A percentile compares a stretch with the other conserved stretches of the same genome.
phyloP scores from a whole-genome alignment of 1,140 invertebrate genomes.

The Drosophila tristis region DNA sequence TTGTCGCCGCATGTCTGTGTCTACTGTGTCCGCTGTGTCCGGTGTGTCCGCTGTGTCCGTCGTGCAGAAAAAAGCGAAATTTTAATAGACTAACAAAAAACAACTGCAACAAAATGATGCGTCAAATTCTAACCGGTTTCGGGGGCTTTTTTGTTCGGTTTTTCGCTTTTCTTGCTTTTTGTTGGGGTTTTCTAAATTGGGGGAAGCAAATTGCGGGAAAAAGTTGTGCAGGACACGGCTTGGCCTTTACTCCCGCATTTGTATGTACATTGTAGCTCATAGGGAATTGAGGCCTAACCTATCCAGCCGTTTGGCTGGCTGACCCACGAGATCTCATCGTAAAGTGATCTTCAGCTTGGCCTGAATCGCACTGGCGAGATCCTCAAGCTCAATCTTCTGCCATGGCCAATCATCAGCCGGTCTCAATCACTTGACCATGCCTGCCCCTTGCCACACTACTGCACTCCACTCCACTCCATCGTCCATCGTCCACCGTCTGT shows the following conservation, averaged over 20 bases:
- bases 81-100: slow-evolving; percentile 43
- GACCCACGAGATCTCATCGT: neutral
- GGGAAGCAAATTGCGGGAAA: neutral
- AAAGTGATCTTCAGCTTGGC: slow-evolving; percentile 35
- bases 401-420: slow-evolving; percentile 22
- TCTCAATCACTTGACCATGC: slow-evolving; percentile 44
- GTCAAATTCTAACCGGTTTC: slow-evolving; percentile 74
- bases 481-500: slow-evolving; percentile 3
- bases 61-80: slow-evolving; percentile 65
- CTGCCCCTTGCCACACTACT: neutral
- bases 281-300: no score
- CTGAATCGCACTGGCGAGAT: slow-evolving; percentile 35
- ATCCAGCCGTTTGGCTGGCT: neutral
- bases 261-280: no score
- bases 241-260: no score
- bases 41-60: slow-evolving; percentile 26
- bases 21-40: slow-evolving; percentile 28
- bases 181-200: slow-evolving; percentile 1
- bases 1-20: slow-evolving; percentile 3
- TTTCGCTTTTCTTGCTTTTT: neutral
- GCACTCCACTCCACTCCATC: neutral
- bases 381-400: slow-evolving; percentile 27
- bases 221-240: neutral
- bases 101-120: slow-evolving; percentile 25
- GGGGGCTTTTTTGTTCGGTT: slow-evolving; percentile 14